Percentiles rank a stretch among this genome's conserved stretches.
phyloP scores from a whole-genome alignment of 2,888 invertebrate genomes.

The Uropetala carovei region DNA sequence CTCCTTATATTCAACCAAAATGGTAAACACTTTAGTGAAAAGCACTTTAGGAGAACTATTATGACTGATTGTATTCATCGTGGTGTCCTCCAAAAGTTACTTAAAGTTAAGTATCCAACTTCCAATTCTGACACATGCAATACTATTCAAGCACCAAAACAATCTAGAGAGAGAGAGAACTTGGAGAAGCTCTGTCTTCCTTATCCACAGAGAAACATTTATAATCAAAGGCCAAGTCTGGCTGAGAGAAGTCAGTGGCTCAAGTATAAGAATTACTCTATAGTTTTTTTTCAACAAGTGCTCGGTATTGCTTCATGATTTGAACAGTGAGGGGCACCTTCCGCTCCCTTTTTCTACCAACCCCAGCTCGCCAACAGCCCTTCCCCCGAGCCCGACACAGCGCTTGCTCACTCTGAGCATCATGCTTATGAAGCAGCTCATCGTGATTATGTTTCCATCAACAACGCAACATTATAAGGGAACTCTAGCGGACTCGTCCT shows the following conservation, averaged over 20 bases:
- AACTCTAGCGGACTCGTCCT: neutral
- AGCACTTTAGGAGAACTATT: neutral
- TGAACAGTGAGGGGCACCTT: constrained; percentile 20
- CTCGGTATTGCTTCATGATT: neutral
- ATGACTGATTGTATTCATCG: neutral
- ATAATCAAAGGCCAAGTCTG: constrained; percentile 25
- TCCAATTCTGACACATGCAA: neutral
- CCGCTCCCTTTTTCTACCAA: constrained; percentile 38
- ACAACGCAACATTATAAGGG: constrained; percentile 9
- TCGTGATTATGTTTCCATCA: constrained; percentile 37
- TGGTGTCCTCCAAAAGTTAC: neutral
- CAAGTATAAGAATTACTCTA: neutral
- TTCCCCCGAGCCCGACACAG: constrained; percentile 46
- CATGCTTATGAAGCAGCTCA: neutral
- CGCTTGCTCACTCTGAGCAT: neutral
- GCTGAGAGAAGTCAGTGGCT: neutral
- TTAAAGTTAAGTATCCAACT: neutral
- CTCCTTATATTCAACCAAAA: neutral
- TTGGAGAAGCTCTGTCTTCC: neutral
- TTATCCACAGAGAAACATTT: neutral
- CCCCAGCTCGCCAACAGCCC: constrained; percentile 50
- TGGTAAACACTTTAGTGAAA: neutral
- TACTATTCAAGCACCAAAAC: neutral
- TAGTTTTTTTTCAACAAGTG: neutral
- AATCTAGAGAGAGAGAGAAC: neutral